Base-by-base conservation (phyloP, 2,113 vertebrate species). In the Sula dactylatra region DNA sequence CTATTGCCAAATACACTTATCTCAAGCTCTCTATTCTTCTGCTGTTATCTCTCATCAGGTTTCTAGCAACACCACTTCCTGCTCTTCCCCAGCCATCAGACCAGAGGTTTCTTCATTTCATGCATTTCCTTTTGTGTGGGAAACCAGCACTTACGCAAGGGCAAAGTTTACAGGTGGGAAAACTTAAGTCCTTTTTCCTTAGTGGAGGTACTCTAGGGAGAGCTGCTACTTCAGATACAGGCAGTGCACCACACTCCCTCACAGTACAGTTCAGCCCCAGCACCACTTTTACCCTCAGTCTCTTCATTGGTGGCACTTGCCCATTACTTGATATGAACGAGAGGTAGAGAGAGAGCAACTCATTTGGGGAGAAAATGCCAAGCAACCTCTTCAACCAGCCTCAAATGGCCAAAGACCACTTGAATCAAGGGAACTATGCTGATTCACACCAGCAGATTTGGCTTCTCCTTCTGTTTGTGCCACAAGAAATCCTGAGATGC, bases 1-100 rank as follows among this genome's bases (percentile, higher is more conserved):
- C 0, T 16, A 18, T 25, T 49, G 5, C 56, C 3, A 2, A 64
- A n/a, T 8, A 65, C 0, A 0, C 27, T 13, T 26, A 2, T 18
- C 34, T 24, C 45, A 73, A 59, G 31, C 24, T 55, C 31, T 71
- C 22, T 40, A 3, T 26, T 65, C 47, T 44, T 70, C 36, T 50
- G 29, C 34, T 49, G 40, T n/a, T 76, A 44, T 45, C 82, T 56
- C 69, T 92, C 59, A 73, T 26, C 31, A 25, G 1, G 64, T 92
- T 96, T 95, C 92, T 77, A 83, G 58, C 71, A 93, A 93, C 42
- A 59, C 38, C 27, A 21, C 16, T 95, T 93, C 74, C 47, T 42
- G 49, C 62, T 65, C 66, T 67, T 80, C 16, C 40, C 15, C 40
- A 55, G 16, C 4, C 49, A 34, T 18, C 34, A 69, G 34, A 52